A percentile compares a stretch with the other conserved stretches of the same genome.
phyloP scores from a whole-genome alignment of 2,888 invertebrate species.

The Spodoptera picta region DNA sequence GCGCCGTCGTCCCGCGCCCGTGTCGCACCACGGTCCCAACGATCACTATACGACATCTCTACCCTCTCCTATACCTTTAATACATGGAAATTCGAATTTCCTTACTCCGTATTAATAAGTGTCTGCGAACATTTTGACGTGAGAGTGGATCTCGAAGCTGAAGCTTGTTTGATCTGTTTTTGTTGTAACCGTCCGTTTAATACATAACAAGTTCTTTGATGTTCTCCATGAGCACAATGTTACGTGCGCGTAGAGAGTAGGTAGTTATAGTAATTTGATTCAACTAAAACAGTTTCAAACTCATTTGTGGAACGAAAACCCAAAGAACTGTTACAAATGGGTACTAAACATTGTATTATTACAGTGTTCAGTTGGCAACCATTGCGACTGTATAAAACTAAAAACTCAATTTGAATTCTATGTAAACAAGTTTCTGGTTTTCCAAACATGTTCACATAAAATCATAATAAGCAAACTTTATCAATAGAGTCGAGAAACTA shows the following conservation, averaged over 20 bases:
- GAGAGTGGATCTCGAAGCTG: constrained; percentile 15
- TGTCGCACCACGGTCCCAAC: constrained; percentile 7
- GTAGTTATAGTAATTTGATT: constrained; percentile 21
- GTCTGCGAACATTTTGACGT: constrained; percentile 36
- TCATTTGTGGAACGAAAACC: constrained; percentile 44
- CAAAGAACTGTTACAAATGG: constrained; percentile 48
- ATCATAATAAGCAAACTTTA: constrained; percentile 83
- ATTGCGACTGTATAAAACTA: constrained; percentile 79
- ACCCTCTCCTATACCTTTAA: constrained; percentile 30
- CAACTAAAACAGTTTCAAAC: constrained; percentile 43
- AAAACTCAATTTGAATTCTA: constrained; percentile 82
- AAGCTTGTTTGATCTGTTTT: constrained; percentile 31
- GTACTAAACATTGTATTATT: constrained; percentile 55
- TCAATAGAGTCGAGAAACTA: constrained; percentile 74
- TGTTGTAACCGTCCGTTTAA: constrained; percentile 18
- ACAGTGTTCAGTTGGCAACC: constrained; percentile 75
- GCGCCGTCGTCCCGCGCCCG: constrained; percentile 24
- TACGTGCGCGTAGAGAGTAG: background rate
- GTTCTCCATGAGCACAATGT: background rate
- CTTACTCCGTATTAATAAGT: constrained; percentile 45
- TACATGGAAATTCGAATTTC: constrained; percentile 41
- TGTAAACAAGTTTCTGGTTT: constrained; percentile 83
- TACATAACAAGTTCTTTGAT: constrained; percentile 20
- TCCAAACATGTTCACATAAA: constrained; percentile 82
- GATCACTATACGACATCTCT: constrained; percentile 29